A percentile compares a stretch with the other conserved stretches of the same genome.
These are phyloP conservation scores for Cranoglanis bouderius DNA, from an alignment of 2,113 vertebrate species.

Conservation along the genomic window DNA sequence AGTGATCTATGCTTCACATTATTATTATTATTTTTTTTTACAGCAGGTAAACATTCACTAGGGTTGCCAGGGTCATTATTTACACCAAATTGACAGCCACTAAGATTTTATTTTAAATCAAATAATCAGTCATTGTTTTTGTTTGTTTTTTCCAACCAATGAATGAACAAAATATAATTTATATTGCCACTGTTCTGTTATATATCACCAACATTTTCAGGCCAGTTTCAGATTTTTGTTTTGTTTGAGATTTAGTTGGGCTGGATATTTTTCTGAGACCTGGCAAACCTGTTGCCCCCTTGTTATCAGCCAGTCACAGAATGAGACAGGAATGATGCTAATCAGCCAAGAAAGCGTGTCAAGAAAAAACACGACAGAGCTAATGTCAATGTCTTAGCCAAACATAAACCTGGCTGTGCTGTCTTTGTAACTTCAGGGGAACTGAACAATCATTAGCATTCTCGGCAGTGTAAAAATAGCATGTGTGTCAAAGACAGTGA, in stretches of 20 bases:
- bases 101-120: neutral
- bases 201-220: neutral
- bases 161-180: neutral
- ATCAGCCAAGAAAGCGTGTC: conserved; percentile 19
- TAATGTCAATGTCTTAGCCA: neutral
- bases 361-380: neutral
- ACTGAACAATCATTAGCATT: conserved; percentile 38
- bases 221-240: neutral
- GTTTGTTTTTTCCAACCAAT: neutral
- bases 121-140: neutral
- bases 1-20: neutral
- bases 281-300: neutral
- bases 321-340: neutral
- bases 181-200: neutral
- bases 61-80: neutral
- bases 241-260: neutral
- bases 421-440: neutral
- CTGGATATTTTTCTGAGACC: neutral
- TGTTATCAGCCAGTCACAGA: neutral
- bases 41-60: neutral
- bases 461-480: conserved; percentile 8
- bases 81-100: neutral
- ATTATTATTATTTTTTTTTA: too few species aligned
- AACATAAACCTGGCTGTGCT: neutral
- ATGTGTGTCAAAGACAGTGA: conserved; percentile 1